Evolutionary conservation across 2,888 invertebrate species (phyloP).

Genomic region (Drosophila niveifrons): DNA sequence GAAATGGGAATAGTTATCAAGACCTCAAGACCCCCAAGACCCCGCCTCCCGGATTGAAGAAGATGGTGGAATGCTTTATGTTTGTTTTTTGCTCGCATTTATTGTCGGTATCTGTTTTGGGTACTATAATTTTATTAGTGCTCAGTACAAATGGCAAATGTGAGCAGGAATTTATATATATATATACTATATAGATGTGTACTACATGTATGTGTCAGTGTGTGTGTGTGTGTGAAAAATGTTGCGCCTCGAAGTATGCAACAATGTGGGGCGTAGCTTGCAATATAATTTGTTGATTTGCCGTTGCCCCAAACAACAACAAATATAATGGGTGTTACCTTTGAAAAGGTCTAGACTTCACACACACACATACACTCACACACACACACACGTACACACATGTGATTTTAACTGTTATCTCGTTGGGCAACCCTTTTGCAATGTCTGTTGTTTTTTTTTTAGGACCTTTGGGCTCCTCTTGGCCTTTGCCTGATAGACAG

Average conservation of each 20-base stretch:
- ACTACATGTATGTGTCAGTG: not conserved
- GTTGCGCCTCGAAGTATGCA: slow-evolving; percentile 52
- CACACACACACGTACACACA: not conserved
- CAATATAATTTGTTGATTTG: slow-evolving; percentile 52
- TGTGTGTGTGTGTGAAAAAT: no score
- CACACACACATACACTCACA: slow-evolving; percentile 5
- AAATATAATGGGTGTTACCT: slow-evolving; percentile 17
- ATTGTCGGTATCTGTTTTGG: slow-evolving; percentile 25
- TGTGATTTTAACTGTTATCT: slow-evolving; percentile 34
- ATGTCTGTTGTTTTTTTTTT: not conserved
- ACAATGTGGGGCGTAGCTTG: slow-evolving; percentile 24
- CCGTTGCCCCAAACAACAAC: slow-evolving; percentile 62
- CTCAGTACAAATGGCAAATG: slow-evolving; percentile 20
- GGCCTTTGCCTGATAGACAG: slow-evolving; percentile 40
- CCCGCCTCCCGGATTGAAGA: not conserved
- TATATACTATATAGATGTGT: not conserved
- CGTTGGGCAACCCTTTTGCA: slow-evolving; percentile 45
- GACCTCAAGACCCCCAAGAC: not conserved
- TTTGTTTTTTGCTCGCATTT: slow-evolving; percentile 23
- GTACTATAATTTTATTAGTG: slow-evolving; percentile 77
- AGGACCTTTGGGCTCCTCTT: slow-evolving; percentile 5
- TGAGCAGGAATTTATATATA: not conserved
- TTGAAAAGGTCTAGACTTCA: slow-evolving; percentile 6
- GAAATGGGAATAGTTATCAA: not conserved
- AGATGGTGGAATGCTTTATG: not conserved